Evolutionary conservation across 2,113 vertebrate genomes (phyloP).

Genomic region (Fulica atra): DNA sequence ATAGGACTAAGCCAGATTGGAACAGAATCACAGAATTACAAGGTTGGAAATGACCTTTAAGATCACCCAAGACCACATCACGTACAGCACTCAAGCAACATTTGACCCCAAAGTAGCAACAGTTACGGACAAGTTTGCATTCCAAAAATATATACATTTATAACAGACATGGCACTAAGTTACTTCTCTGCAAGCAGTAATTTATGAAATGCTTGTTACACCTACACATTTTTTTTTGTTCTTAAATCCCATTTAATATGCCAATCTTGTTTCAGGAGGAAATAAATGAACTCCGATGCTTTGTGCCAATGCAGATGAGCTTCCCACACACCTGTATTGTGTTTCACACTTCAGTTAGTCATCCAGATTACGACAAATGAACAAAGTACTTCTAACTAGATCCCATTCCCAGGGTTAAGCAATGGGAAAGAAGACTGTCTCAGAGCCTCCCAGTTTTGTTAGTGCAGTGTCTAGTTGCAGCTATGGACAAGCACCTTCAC

Average conservation of each 20-base stretch:
- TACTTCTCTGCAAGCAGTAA: constrained; percentile 23
- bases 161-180: constrained; percentile 2
- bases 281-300: constrained; percentile 65
- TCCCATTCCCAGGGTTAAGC: neutral
- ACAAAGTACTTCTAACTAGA: neutral
- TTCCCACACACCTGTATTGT: constrained; percentile 64
- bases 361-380: neutral
- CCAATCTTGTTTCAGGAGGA: constrained; percentile 57
- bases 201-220: constrained; percentile 50
- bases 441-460: neutral
- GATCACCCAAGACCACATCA: neutral
- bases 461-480: neutral
- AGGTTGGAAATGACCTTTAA: too few relatives aligned
- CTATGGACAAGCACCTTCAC: neutral
- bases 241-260: constrained; percentile 52
- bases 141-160: neutral
- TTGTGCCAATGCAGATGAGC: constrained; percentile 67
- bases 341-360: constrained; percentile 34
- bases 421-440: neutral
- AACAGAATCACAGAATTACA: neutral
- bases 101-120: neutral
- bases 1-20: neutral
- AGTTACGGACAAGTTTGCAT: neutral
- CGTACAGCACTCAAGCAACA: neutral
- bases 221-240: constrained; percentile 59